Evolutionary conservation across 2,113 vertebrate genomes (phyloP).

Genomic region (Aegypius monachus): DNA sequence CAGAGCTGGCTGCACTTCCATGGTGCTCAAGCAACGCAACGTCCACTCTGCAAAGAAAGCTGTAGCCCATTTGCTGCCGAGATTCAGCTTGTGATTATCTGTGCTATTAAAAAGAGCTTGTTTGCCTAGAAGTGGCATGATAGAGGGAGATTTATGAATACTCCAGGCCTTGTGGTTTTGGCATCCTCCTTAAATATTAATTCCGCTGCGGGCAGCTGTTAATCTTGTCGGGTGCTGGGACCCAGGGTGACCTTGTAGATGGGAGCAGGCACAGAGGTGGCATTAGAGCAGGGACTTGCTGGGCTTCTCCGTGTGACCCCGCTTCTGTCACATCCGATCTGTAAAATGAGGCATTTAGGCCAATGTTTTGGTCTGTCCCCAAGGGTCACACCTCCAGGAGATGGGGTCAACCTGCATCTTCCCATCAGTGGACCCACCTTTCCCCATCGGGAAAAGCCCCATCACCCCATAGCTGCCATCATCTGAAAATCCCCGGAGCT

Average conservation of each 20-base stretch:
- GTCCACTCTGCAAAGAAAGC: background rate
- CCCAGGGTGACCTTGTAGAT: background rate
- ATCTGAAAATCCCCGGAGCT: background rate
- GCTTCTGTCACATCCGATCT: background rate
- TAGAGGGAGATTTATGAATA: background rate
- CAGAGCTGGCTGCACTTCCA: background rate
- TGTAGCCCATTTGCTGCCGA: background rate
- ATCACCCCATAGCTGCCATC: fast-evolving
- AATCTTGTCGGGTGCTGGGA: background rate
- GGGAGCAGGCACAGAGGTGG: background rate
- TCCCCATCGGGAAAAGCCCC: background rate
- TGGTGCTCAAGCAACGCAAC: background rate
- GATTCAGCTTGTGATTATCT: background rate
- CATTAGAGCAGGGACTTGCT: no score
- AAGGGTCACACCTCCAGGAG: background rate
- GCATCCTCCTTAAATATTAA: background rate
- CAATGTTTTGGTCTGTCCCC: background rate
- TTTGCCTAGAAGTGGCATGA: background rate
- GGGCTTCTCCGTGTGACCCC: background rate
- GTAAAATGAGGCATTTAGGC: background rate
- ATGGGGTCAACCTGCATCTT: background rate
- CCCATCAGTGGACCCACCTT: background rate
- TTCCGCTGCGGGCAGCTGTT: background rate
- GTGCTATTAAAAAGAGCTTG: background rate
- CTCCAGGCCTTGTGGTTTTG: background rate